phyloP scores from a whole-genome alignment of 2,888 invertebrate species.

The Tenthredo notha region DNA sequence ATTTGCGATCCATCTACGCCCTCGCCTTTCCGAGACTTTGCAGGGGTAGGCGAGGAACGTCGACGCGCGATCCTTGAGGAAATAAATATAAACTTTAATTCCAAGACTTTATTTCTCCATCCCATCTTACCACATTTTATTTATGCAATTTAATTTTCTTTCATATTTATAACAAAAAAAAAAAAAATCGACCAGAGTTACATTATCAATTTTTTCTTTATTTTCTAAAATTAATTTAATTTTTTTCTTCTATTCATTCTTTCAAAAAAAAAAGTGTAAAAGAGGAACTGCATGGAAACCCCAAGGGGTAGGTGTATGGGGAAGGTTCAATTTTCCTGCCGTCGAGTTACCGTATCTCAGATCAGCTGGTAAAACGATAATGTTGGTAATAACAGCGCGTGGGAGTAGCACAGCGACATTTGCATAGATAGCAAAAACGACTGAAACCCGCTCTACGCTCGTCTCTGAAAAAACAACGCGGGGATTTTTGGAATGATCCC shows the following conservation, averaged over 20 bases:
- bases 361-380: constrained; percentile 48
- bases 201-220: neutral
- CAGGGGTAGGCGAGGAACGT: neutral
- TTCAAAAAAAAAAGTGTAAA: neutral
- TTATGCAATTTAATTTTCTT: neutral
- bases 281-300: neutral
- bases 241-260: neutral
- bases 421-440: constrained; percentile 45
- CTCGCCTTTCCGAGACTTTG: constrained; percentile 13
- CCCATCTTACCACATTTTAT: too few species aligned
- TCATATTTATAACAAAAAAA: neutral
- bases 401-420: constrained; percentile 15
- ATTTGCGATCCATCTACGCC: constrained; percentile 50
- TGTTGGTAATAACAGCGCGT: constrained; percentile 46
- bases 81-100: neutral
- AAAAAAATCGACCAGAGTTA: neutral
- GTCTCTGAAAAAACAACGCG: constrained; percentile 22
- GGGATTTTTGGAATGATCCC: constrained; percentile 16
- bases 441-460: constrained; percentile 15
- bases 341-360: constrained; percentile 43
- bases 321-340: constrained; percentile 17
- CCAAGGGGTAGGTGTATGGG: neutral
- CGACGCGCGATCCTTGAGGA: neutral
- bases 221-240: neutral
- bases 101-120: neutral